phyloP scores from a whole-genome alignment of 2,797 vertebrate genomes.

The Crypturellus tataupa region DNA sequence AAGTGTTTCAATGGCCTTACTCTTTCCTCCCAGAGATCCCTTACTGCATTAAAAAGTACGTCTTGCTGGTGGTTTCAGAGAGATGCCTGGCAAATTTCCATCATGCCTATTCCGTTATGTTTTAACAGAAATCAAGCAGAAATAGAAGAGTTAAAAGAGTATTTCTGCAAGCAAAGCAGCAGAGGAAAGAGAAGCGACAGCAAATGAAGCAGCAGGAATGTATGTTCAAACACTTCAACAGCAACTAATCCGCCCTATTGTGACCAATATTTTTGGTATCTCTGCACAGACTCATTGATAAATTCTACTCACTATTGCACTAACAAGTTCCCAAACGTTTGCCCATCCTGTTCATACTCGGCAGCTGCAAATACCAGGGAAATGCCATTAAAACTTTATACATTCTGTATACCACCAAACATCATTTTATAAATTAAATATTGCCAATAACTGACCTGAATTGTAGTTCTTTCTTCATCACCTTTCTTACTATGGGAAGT shows the following conservation, averaged over 20 bases:
- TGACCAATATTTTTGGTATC: not conserved
- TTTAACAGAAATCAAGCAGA: slow-evolving; percentile 15
- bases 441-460: not conserved
- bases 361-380: not conserved
- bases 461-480: not conserved
- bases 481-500: not conserved
- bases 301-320: not conserved
- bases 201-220: not conserved
- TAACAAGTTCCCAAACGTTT: not conserved
- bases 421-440: not conserved
- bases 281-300: not conserved
- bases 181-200: not conserved
- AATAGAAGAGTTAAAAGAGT: slow-evolving; percentile 1
- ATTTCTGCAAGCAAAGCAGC: not conserved
- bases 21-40: not conserved
- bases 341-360: rapidly evolving
- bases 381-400: rapidly evolving
- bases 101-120: not conserved
- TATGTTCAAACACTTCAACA: not conserved
- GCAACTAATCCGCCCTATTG: not conserved
- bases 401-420: not conserved
- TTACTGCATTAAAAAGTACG: not conserved
- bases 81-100: slow-evolving; percentile 15
- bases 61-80: not conserved
- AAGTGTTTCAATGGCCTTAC: not conserved